Base-by-base conservation (phyloP, 2,797 vertebrate species). In the Saxicola maurus region DNA sequence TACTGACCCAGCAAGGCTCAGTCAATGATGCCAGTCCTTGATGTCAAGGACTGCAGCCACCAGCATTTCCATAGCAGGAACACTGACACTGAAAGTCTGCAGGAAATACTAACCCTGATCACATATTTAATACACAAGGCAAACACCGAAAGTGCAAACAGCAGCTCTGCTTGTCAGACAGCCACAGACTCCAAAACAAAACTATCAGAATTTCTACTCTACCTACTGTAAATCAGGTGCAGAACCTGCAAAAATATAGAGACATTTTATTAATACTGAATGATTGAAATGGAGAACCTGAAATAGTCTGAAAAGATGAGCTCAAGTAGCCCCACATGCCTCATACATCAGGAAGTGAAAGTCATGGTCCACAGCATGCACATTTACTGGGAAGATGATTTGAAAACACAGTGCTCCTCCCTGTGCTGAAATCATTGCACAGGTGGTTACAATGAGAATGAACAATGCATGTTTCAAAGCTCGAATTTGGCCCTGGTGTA, bases 371-470 rank as follows among this genome's bases (percentile, higher is more conserved):
- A 30, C 27, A 73, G 20, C 7, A 15, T 0, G 30, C 16, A 30
- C 25, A n/a, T 66, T 17, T 9, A 15, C 27, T 37, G 77, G 27
- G 46, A 61, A 31, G 31, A 52, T 10, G 17, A 69, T 37, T 3
- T 69, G 55, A 37, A 60, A 60, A 52, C 15, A 18, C 11, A 90
- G 30, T 68, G 16, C 28, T 71, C 38, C 35, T 68, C 30, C 12
- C 35, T 81, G 45, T 19, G 23, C 65, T 88, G 62, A 68, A 75
- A 87, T 90, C 42, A 87, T 27, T 80, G 69, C 62, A 66, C 73
- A 85, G 51, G 23, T 49, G 83, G 76, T 33, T 64, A 78, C 71
- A 51, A 52, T 30, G 31, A 83, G 62, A 80, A 72, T 55, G 42
- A 48, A 30, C 30, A 55, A 55, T 6, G 40, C 3, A 9, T 6